Conservation (phyloP, 23 tunicate genomes). For the Styela clava region DNA sequence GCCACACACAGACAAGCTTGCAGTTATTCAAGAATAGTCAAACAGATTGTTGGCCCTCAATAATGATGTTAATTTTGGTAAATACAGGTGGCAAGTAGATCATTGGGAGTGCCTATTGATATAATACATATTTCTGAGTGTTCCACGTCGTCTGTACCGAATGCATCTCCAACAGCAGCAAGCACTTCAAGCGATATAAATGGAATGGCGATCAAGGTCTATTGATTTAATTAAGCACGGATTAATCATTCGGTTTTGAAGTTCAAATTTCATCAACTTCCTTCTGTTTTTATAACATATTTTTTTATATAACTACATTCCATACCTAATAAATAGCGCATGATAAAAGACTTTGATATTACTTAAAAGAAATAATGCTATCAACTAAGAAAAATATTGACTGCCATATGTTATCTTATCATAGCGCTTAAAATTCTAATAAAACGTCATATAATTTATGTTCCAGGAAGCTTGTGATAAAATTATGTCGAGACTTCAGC, state of each 20-base stretch:
- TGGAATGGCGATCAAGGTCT: slow-evolving; percentile 91
- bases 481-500: slow-evolving; percentile 42
- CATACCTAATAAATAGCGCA: no score
- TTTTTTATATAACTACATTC: no score
- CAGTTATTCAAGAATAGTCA: no score
- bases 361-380: no score
- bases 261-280: no score
- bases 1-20: no score
- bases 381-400: no score
- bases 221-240: background rate
- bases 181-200: slow-evolving; percentile 66
- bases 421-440: background rate
- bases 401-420: background rate
- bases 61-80: no score
- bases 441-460: background rate
- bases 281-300: no score
- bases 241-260: background rate
- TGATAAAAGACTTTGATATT: no score
- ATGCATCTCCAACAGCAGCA: slow-evolving; percentile 77
- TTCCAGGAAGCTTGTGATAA: slow-evolving; percentile 60
- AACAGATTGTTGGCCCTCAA: no score
- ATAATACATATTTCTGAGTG: slow-evolving; percentile 59
- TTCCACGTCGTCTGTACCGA: slow-evolving; percentile 71
- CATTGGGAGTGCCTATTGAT: slow-evolving; percentile 54
- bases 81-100: slow-evolving; percentile 69